Percentiles rank a stretch among this genome's conserved stretches.
These are phyloP conservation scores for Ochlodes sylvanus DNA, from an alignment of 2,888 invertebrate species.

Conservation along the genomic window DNA sequence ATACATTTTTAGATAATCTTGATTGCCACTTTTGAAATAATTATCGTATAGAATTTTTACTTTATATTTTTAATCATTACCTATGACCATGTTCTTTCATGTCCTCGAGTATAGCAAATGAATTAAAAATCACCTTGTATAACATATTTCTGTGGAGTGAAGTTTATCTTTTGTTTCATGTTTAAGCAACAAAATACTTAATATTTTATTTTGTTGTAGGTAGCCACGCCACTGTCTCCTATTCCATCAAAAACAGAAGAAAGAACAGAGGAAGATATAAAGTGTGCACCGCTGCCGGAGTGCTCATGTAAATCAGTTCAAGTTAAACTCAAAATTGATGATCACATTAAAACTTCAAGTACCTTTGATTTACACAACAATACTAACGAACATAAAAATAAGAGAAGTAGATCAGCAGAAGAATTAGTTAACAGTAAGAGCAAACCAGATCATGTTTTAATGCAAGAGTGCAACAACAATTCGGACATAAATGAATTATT, in stretches of 20 bases:
- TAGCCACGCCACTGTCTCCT: slow-evolving; percentile 59
- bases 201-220: slow-evolving; percentile 53
- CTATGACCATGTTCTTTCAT: too few relatives aligned
- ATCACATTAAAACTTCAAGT: slow-evolving; percentile 23
- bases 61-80: too few relatives aligned
- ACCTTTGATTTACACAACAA: slow-evolving; percentile 22
- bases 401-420: slow-evolving; percentile 58
- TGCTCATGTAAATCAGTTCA: slow-evolving; percentile 24
- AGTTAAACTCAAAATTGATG: background rate
- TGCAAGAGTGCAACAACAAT: slow-evolving; percentile 45
- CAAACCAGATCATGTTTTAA: slow-evolving; percentile 48
- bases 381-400: slow-evolving; percentile 37
- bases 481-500: background rate
- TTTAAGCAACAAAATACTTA: background rate
- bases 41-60: too few relatives aligned
- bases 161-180: too few relatives aligned
- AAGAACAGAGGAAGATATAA: slow-evolving; percentile 46
- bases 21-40: too few relatives aligned
- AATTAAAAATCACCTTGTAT: too few relatives aligned
- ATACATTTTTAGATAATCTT: too few relatives aligned
- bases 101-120: too few relatives aligned
- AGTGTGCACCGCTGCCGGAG: background rate
- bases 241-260: slow-evolving; percentile 43
- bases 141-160: too few relatives aligned
- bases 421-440: slow-evolving; percentile 48